Percentiles rank a stretch among this genome's conserved stretches.
These are phyloP conservation scores for Lasioglossum marginatum DNA, from an alignment of 2,888 invertebrate genomes.

Conservation along the genomic window DNA sequence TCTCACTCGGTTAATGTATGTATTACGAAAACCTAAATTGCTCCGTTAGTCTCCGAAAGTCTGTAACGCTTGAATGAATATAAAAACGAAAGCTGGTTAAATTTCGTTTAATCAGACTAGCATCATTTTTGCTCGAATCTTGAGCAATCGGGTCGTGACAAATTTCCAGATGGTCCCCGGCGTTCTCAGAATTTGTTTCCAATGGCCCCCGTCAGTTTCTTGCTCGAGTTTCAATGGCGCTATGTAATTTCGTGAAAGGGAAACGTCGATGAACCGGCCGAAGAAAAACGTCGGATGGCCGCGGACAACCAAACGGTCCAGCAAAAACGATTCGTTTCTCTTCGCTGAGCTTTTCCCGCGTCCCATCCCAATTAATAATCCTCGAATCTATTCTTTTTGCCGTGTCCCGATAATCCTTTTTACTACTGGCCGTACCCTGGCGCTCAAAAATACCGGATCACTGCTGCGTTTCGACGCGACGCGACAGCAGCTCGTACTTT, in stretches of 20 bases:
- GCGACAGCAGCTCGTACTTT: not conserved
- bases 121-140: not conserved
- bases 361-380: slow-evolving; percentile 14
- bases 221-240: not conserved
- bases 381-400: not conserved
- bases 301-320: not conserved
- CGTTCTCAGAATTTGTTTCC: not conserved
- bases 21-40: too few species aligned
- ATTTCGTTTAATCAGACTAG: not conserved
- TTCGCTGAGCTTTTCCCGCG: not conserved
- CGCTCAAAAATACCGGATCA: not conserved
- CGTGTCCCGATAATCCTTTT: not conserved
- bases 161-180: not conserved
- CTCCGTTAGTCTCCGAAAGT: too few species aligned
- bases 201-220: not conserved
- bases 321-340: slow-evolving; percentile 22
- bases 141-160: not conserved
- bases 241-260: not conserved
- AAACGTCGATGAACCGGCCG: not conserved
- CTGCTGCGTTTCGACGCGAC: not conserved
- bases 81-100: not conserved
- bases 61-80: not conserved
- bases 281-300: not conserved
- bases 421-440: not conserved
- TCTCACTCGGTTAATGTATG: too few species aligned